Evolutionary conservation across 2,797 vertebrate species (phyloP).

Genomic region (Limosa lapponica): DNA sequence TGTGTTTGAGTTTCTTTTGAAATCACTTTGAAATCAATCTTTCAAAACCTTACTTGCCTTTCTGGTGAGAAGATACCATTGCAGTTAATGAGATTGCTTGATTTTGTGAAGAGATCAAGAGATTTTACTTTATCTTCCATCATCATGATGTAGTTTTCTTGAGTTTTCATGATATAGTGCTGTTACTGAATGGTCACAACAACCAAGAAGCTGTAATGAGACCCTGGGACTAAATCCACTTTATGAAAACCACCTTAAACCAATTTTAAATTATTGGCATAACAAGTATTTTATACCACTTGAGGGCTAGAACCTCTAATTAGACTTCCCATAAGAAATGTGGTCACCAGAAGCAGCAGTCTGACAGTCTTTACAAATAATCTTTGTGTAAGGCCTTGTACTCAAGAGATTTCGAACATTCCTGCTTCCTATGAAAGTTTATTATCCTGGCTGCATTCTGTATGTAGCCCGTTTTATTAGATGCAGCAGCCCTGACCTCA

Average conservation of each 20-base stretch:
- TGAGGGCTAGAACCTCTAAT: neutral
- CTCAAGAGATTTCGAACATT: neutral
- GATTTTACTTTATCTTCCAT: neutral
- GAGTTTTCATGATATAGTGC: neutral
- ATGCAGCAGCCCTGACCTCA: neutral
- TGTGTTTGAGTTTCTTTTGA: neutral
- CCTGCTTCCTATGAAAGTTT: neutral
- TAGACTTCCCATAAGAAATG: neutral
- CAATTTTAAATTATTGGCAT: neutral
- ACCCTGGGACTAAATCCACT: neutral
- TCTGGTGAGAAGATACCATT: neutral
- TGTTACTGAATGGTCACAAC: neutral
- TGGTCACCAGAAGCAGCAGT: neutral
- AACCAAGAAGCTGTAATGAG: neutral
- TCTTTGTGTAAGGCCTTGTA: neutral
- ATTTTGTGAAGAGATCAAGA: neutral
- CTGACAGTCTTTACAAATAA: neutral
- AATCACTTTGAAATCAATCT: slow-evolving; percentile 17
- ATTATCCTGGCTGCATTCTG: neutral
- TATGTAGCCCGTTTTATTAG: neutral
- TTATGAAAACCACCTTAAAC: neutral
- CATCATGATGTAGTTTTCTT: neutral
- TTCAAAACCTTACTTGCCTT: slow-evolving; percentile 1
- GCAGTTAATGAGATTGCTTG: neutral
- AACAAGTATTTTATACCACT: neutral